phyloP scores from a whole-genome alignment of 2,797 vertebrate genomes.

The Hippopotamyrus pictus region DNA sequence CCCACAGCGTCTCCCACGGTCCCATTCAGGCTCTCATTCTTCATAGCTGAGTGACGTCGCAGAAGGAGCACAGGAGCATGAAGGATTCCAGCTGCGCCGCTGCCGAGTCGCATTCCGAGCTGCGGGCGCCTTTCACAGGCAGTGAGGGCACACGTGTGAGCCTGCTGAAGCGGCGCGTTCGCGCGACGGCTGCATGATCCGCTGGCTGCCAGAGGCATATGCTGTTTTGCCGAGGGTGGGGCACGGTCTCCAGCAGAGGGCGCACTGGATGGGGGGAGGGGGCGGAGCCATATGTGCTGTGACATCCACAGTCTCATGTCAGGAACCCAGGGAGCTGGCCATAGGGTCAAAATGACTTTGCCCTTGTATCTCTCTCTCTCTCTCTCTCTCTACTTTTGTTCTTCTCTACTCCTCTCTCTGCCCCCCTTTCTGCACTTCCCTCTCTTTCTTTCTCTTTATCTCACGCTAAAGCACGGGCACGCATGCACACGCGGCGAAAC shows the following conservation, averaged over 20 bases:
- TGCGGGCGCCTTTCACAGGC: background rate
- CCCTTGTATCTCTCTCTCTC: background rate
- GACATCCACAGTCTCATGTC: background rate
- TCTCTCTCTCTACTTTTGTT: background rate
- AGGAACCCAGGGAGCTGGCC: background rate
- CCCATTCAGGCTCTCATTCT: background rate
- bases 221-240: background rate
- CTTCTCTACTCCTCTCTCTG: background rate
- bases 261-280: background rate
- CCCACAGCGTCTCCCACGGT: background rate
- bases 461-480: background rate
- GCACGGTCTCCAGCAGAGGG: background rate
- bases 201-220: background rate
- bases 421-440: background rate
- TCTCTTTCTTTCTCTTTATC: background rate
- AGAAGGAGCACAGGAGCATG: background rate
- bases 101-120: background rate
- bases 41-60: background rate
- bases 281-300: background rate
- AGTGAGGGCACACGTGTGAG: background rate
- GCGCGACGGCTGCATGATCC: background rate
- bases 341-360: background rate
- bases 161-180: background rate
- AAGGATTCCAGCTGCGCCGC: background rate
- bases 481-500: background rate